Conservation (phyloP, 2,888 invertebrate genomes). For the Drosophila nr. fundita region DNA sequence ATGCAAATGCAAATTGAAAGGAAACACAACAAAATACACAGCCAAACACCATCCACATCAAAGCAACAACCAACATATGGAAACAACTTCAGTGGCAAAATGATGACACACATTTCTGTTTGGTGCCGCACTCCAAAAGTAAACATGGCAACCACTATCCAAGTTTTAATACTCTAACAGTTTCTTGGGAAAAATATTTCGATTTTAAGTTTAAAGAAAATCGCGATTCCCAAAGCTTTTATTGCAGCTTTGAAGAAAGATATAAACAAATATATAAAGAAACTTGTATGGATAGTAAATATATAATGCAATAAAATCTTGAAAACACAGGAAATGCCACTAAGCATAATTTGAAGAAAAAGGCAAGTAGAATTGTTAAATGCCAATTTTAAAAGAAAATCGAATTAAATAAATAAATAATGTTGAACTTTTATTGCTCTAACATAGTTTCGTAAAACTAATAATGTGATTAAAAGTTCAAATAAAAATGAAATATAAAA, state of each 20-base stretch:
- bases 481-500: neutral
- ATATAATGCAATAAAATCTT: neutral
- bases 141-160: neutral
- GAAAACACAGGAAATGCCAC: neutral
- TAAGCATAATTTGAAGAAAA: neutral
- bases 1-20: constrained; percentile 48
- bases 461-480: neutral
- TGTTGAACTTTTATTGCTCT: neutral
- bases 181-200: neutral
- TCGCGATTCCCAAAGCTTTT: neutral
- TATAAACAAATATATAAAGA: neutral
- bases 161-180: constrained; percentile 13
- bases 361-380: neutral
- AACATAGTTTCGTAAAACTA: too few relatives aligned
- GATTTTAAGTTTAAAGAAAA: neutral
- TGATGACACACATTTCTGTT: constrained; percentile 54
- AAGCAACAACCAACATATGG: constrained; percentile 10
- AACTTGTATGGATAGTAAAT: neutral
- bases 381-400: neutral
- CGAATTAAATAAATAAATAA: neutral
- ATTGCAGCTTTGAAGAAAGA: neutral
- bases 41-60: constrained; percentile 27
- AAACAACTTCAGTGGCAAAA: constrained; percentile 30
- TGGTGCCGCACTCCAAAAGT: neutral
- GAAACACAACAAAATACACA: constrained; percentile 7